Percentiles rank a stretch among this genome's conserved stretches.
Conservation (phyloP, 2,113 vertebrate species). For the Lepus americanus region DNA sequence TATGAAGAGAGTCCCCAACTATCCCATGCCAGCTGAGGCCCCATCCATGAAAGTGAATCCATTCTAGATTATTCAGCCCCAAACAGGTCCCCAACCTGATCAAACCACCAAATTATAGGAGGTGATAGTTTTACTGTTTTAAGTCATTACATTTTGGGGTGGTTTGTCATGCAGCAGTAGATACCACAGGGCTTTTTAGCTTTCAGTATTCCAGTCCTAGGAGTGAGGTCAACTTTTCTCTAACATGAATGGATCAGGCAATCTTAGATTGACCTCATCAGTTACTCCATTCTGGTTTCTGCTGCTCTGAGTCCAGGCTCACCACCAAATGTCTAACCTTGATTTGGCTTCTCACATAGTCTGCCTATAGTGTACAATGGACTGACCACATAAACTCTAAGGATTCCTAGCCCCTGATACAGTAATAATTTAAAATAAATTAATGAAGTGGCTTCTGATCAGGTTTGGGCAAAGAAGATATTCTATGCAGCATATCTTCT, state of each 20-base stretch:
- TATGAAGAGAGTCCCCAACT: background rate
- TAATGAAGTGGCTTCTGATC: background rate
- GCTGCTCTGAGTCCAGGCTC: conserved; percentile 5
- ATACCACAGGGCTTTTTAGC: background rate
- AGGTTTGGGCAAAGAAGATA: background rate
- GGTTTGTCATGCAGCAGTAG: background rate
- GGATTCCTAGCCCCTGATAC: background rate
- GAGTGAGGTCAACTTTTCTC: background rate
- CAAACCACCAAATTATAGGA: background rate
- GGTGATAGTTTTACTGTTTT: conserved; percentile 4
- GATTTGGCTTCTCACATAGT: background rate
- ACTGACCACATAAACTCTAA: background rate
- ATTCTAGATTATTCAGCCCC: background rate
- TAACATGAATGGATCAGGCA: background rate
- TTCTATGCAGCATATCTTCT: background rate
- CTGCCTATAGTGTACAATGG: background rate
- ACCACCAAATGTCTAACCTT: conserved; percentile 22
- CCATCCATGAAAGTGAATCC: background rate
- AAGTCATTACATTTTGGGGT: background rate
- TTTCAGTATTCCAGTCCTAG: conserved; percentile 14
- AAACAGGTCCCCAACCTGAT: background rate
- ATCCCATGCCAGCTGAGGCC: background rate
- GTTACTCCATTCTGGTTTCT: background rate
- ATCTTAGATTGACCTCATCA: background rate
- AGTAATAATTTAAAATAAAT: conserved; percentile 11